Percentiles rank a stretch among this genome's conserved stretches.
Conservation (phyloP, 2,888 invertebrate species). For the Drosophila paranaensis region DNA sequence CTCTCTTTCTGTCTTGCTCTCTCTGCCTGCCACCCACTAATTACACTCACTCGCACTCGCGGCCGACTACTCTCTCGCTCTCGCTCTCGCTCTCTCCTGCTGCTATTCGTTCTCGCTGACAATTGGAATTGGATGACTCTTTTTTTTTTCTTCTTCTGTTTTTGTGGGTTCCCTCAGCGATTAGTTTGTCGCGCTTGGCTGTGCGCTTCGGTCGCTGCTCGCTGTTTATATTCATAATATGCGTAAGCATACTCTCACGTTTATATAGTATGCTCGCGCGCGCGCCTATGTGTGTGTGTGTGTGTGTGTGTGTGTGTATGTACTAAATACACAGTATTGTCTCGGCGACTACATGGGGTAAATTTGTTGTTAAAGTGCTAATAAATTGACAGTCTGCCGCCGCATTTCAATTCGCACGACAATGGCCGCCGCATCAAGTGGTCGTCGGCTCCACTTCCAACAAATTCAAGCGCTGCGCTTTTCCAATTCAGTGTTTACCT, state of each 20-base stretch:
- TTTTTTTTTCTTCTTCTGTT: conserved; percentile 12
- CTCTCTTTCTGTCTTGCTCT: background rate
- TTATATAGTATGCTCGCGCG: conserved; percentile 13
- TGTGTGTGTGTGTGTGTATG: conserved; percentile 23
- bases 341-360: conserved; percentile 64
- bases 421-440: conserved; percentile 55
- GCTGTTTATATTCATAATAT: conserved; percentile 22
- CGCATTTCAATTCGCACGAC: conserved; percentile 65
- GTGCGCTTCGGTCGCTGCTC: conserved; percentile 55
- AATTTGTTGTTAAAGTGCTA: conserved; percentile 72
- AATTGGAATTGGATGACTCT: conserved; percentile 50
- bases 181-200: conserved; percentile 66
- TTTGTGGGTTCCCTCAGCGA: conserved; percentile 30
- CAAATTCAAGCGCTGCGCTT: background rate
- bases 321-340: conserved; percentile 37
- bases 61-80: background rate
- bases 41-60: conserved; percentile 19
- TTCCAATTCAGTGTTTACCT: conserved; percentile 40
- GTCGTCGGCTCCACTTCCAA: conserved; percentile 25
- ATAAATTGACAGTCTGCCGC: conserved; percentile 70
- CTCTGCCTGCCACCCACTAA: conserved; percentile 40
- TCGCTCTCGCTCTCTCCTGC: conserved; percentile 11
- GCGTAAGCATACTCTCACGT: conserved; percentile 16
- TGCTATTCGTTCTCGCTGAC: conserved; percentile 23
- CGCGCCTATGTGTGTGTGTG: conserved; percentile 23